Percentiles rank a stretch among this genome's conserved stretches.
Conservation (phyloP, 2,888 invertebrate species). For the Drosophila tripunctata region DNA sequence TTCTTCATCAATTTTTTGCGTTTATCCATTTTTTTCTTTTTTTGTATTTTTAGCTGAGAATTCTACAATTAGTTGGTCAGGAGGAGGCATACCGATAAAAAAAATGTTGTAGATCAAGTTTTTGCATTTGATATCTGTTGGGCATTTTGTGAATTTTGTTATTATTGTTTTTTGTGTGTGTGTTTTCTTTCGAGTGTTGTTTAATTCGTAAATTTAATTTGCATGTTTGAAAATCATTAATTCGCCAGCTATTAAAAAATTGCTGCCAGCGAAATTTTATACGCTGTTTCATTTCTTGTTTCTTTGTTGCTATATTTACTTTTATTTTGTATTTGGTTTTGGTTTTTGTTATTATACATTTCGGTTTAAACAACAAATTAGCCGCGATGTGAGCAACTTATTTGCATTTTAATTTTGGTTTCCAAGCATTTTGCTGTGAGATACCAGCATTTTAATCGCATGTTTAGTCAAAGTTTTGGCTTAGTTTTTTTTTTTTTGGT, state of each 20-base stretch:
- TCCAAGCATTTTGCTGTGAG: conserved; percentile 5
- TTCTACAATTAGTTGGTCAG: conserved; percentile 53
- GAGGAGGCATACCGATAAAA: conserved; percentile 25
- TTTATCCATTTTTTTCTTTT: conserved; percentile 7
- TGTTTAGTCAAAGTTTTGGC: conserved; percentile 25
- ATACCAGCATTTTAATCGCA: conserved; percentile 30
- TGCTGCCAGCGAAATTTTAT: conserved; percentile 53
- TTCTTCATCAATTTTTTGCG: conserved; percentile 7
- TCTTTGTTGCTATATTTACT: conserved; percentile 8
- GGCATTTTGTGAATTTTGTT: conserved; percentile 26
- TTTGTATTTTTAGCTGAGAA: conserved; percentile 32
- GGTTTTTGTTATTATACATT: conserved; percentile 17
- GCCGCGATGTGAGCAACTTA: conserved; percentile 42
- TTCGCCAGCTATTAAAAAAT: conserved; percentile 54
- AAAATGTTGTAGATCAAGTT: conserved; percentile 55
- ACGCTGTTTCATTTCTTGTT: conserved; percentile 38
- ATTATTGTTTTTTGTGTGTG: background rate
- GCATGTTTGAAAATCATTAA: conserved; percentile 67
- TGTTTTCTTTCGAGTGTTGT: conserved; percentile 31
- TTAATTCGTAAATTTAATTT: conserved; percentile 54
- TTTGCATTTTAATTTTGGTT: conserved; percentile 51
- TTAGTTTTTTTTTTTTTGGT: conserved; percentile 38
- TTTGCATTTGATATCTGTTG: conserved; percentile 37
- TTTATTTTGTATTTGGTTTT: background rate
- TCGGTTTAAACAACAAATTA: conserved; percentile 37